Evolutionary conservation across 2,888 invertebrate genomes (phyloP).

Genomic region (Drosophila crucigera): DNA sequence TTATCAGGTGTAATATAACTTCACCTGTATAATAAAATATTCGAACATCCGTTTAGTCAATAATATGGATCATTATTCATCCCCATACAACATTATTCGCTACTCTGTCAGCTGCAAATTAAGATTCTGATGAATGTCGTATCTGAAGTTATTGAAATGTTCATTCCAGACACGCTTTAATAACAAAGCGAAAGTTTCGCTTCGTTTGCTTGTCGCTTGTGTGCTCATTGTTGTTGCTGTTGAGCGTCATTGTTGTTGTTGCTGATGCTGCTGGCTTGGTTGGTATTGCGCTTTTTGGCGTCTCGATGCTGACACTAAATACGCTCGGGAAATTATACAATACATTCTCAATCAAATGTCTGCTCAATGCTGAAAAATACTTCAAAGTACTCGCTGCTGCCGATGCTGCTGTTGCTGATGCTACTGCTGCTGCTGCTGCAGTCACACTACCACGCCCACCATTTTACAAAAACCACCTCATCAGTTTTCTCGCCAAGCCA

Average conservation of each 20-base stretch:
- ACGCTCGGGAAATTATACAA: slow-evolving; percentile 85
- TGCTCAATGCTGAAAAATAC: slow-evolving; percentile 76
- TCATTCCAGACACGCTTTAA: slow-evolving; percentile 10
- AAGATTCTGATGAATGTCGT: background rate
- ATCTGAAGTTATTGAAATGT: slow-evolving; percentile 9
- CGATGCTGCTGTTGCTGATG: slow-evolving; percentile 28
- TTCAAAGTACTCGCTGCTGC: slow-evolving; percentile 62
- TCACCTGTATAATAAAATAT: background rate
- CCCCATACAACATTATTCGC: background rate
- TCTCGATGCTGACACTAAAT: slow-evolving; percentile 74
- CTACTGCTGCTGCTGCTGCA: slow-evolving; percentile 35
- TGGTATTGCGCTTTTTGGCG: slow-evolving; percentile 54
- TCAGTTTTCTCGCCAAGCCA: slow-evolving; percentile 14
- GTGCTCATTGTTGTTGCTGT: slow-evolving; percentile 22
- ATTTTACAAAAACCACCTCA: background rate
- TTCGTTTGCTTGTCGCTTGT: slow-evolving; percentile 42
- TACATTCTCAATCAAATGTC: slow-evolving; percentile 84
- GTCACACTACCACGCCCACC: slow-evolving; percentile 21
- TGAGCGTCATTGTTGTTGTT: slow-evolving; percentile 18
- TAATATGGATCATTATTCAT: background rate
- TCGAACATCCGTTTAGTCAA: background rate
- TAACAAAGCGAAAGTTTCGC: slow-evolving; percentile 37
- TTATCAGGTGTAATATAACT: background rate
- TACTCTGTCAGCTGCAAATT: background rate
- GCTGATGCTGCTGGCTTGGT: slow-evolving; percentile 20